Conservation (phyloP, 2,113 vertebrate genomes). For the Sander lucioperca region DNA sequence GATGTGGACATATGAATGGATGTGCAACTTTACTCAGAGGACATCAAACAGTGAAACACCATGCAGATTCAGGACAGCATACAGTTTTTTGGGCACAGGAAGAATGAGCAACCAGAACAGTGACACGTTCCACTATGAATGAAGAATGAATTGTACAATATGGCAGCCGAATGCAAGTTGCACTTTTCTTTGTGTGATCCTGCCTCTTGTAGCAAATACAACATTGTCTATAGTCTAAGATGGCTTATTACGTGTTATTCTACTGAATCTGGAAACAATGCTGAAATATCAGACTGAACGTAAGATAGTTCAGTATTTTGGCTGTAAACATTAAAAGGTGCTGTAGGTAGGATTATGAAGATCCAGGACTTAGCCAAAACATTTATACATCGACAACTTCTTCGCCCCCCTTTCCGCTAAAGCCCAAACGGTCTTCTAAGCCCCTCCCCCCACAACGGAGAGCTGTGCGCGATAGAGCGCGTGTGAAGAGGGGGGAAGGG, state of each 20-base stretch:
- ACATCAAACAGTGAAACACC: constrained; percentile 38
- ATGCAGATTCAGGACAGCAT: constrained; percentile 57
- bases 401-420: too few species aligned
- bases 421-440: too few species aligned
- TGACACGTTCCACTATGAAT: constrained; percentile 33
- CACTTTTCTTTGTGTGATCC: neutral
- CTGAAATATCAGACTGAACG: constrained; percentile 4
- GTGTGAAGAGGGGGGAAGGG: too few species aligned
- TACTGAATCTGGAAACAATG: neutral
- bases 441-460: too few species aligned
- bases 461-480: too few species aligned
- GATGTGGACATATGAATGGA: constrained; percentile 6
- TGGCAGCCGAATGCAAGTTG: neutral
- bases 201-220: neutral
- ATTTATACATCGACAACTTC: too few species aligned
- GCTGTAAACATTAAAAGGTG: neutral
- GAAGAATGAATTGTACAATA: constrained; percentile 20
- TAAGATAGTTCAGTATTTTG: constrained; percentile 13
- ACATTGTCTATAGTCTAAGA: neutral
- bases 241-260: neutral
- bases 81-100: constrained; percentile 5
- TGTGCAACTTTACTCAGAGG: constrained; percentile 4
- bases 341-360: too few species aligned
- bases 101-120: constrained; percentile 11
- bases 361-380: too few species aligned